Base-by-base conservation (phyloP, 2,113 vertebrate species). In the Accipiter cooperii region DNA sequence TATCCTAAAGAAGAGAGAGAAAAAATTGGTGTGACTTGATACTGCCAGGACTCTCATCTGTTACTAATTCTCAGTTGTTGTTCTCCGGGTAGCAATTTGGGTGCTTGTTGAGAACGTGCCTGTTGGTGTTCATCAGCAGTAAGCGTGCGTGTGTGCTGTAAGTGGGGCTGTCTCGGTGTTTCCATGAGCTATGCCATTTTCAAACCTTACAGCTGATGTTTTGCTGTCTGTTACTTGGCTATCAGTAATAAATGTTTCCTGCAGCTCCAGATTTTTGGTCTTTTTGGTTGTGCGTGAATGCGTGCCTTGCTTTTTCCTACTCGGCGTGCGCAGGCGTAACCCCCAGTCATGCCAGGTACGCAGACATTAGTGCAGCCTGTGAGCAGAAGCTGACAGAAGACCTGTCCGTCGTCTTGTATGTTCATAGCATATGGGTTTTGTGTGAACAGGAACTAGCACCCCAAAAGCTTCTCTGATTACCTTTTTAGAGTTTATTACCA, bases 331-430 rank as follows among this genome's bases (percentile, higher is more conserved):
- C 34, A 40, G 79, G 64, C 1, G 1, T 51, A 65, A 46, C 33
- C 24, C 28, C 16, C 0, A 0, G 25, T 51, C 1, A 0, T 57
- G 63, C 58, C 47, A 17, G 26, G 13, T 16, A 5, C 0, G 1
- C 34, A 15, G 8, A 5, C 1, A 0, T 38, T 58, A 24, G 31
- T 33, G 33, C 38, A 64, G 47, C 69, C n/a, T 3, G 2, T 2
- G 2, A 65, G 60, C 19, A 71, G 47, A 57, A 91, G 40, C 52
- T 42, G 24, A 46, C 40, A 38, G 76, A 57, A 55, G 40, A 58
- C 33, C 61, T 51, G 34, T 36, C 46, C 4, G 0, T 71, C 1
- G 1, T 52, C 25, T 40, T 52, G 24, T 13, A 17, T 52, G 20
- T 55, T 74, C 61, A 44, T 49, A 78, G 44, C 54, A 13, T 33